These are phyloP conservation scores for Glyptemys insculpta DNA, from an alignment of 2,797 vertebrate genomes.

Conservation along the genomic window DNA sequence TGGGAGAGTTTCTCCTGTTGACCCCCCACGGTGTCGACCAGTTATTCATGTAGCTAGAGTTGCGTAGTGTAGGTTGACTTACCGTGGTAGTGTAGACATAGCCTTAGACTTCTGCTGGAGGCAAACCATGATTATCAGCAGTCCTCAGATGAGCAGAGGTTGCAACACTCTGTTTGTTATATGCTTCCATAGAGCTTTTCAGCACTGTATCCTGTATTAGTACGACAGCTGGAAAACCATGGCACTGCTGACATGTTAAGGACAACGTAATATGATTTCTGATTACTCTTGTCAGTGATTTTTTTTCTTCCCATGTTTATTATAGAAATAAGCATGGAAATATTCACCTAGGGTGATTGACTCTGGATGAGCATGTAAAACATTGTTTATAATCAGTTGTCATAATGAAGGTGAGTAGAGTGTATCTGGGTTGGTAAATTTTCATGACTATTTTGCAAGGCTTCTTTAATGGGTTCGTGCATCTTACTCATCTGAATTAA, in stretches of 20 bases:
- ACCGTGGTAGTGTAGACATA: too few relatives aligned
- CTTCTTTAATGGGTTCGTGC: not conserved
- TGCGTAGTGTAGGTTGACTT: too few relatives aligned
- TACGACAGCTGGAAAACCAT: constrained; percentile 14
- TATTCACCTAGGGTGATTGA: not conserved
- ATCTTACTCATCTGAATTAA: not conserved
- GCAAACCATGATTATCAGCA: not conserved
- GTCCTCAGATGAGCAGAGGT: not conserved
- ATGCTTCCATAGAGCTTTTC: constrained; percentile 20
- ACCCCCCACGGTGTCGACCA: too few relatives aligned
- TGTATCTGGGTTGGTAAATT: constrained; percentile 17
- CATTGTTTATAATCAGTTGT: not conserved
- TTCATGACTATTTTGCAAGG: not conserved
- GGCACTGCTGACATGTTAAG: accelerated
- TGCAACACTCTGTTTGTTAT: not conserved
- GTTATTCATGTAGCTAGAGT: too few relatives aligned
- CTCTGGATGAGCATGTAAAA: constrained; percentile 15
- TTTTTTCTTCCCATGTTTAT: not conserved
- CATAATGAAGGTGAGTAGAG: not conserved
- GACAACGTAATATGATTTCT: not conserved
- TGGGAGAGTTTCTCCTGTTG: too few relatives aligned
- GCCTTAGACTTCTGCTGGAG: not conserved
- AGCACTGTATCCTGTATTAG: not conserved
- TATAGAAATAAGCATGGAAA: not conserved
- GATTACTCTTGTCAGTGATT: not conserved